These are phyloP conservation scores for Drosophila paracracens DNA, from an alignment of 2,888 invertebrate species.

Conservation along the genomic window DNA sequence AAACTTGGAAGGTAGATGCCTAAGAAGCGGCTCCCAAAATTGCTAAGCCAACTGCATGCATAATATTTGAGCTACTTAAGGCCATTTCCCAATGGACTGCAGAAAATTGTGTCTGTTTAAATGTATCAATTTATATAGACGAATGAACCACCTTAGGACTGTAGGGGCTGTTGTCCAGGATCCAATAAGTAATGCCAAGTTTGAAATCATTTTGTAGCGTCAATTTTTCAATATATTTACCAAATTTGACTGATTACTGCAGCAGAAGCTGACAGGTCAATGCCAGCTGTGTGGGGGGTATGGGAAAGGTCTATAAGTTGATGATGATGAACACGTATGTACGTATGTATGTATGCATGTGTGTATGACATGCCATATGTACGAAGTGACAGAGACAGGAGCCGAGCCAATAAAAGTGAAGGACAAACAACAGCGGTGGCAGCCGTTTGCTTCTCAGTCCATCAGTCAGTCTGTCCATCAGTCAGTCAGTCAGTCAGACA, in stretches of 20 bases:
- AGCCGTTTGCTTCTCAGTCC: conserved; percentile 25
- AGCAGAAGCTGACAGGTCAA: conserved; percentile 7
- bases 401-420: conserved; percentile 14
- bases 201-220: conserved; percentile 7
- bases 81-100: too few species aligned
- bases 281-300: background rate
- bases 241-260: conserved; percentile 19
- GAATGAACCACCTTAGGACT: background rate
- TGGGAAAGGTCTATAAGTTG: background rate
- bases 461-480: background rate
- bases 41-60: background rate
- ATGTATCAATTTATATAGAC: background rate
- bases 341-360: background rate
- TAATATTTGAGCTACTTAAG: background rate
- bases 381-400: conserved; percentile 36
- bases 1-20: background rate
- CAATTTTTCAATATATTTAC: conserved; percentile 22
- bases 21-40: background rate
- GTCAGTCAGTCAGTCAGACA: background rate
- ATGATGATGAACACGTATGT: conserved; percentile 6
- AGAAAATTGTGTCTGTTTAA: background rate
- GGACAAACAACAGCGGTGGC: conserved; percentile 19
- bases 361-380: background rate
- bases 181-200: conserved; percentile 7
- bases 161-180: background rate